Evolutionary conservation across 1,140 invertebrate genomes (phyloP).

Genomic region (Drosophila littoralis): DNA sequence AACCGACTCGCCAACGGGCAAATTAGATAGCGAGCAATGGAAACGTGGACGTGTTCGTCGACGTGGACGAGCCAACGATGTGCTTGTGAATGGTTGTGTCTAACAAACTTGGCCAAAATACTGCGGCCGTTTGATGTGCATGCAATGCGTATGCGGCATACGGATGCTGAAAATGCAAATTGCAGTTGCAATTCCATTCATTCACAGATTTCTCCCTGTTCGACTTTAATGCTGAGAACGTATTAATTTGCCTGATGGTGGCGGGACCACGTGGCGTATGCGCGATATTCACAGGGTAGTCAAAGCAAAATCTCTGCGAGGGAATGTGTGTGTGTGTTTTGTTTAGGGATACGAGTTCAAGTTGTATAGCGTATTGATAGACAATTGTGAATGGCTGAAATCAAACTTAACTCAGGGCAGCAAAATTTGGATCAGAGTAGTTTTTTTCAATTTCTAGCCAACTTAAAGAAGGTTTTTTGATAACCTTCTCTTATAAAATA

Average conservation of each 20-base stretch:
- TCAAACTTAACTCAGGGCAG: too few species aligned
- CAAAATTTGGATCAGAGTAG: neutral
- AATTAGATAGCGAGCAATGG: constrained; percentile 12
- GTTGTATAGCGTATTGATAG: neutral
- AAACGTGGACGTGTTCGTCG: neutral
- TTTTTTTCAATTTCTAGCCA: neutral
- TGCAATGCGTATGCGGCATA: constrained; percentile 1
- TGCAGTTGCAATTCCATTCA: constrained; percentile 36
- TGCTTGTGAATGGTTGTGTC: constrained; percentile 20
- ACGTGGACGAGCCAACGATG: neutral
- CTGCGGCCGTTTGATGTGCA: constrained; percentile 22
- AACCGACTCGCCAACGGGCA: constrained; percentile 27
- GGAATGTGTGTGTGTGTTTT: neutral
- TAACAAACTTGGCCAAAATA: constrained; percentile 45
- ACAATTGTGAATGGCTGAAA: neutral
- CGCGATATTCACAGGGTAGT: constrained; percentile 22
- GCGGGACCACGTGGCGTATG: constrained; percentile 30
- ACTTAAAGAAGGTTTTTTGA: too few species aligned
- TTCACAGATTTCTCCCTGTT: constrained; percentile 22
- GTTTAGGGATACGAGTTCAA: neutral
- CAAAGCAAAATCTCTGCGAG: neutral
- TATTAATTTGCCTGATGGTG: constrained; percentile 19
- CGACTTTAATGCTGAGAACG: constrained; percentile 8
- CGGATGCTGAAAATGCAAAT: constrained; percentile 38
- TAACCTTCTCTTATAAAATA: too few species aligned